Conservation (phyloP, 2,888 invertebrate genomes). For the Seira musarum region DNA sequence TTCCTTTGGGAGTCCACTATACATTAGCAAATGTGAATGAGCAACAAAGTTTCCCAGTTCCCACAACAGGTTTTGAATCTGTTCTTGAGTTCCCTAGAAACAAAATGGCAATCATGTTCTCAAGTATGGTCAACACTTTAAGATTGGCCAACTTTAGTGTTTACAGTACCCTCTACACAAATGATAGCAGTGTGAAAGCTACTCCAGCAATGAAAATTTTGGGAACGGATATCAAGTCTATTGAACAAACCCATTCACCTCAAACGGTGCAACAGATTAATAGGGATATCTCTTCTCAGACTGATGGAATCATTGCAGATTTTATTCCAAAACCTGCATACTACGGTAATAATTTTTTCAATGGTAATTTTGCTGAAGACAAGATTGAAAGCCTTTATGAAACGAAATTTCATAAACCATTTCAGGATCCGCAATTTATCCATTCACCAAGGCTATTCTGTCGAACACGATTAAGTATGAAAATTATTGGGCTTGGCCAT, state of each 20-base stretch:
- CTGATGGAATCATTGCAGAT: slow-evolving; percentile 52
- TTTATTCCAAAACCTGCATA: slow-evolving; percentile 59
- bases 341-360: slow-evolving; percentile 44
- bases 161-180: slow-evolving; percentile 58
- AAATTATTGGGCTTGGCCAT: slow-evolving; percentile 63
- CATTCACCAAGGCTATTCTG: slow-evolving; percentile 58
- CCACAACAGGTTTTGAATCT: slow-evolving; percentile 60
- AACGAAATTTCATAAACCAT: no score
- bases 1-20: slow-evolving; percentile 64
- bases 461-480: slow-evolving; percentile 59
- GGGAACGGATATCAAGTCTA: slow-evolving; percentile 55
- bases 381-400: no score
- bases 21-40: slow-evolving; percentile 64
- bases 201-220: slow-evolving; percentile 58
- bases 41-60: slow-evolving; percentile 56
- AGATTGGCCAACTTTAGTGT: slow-evolving; percentile 62
- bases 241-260: slow-evolving; percentile 32
- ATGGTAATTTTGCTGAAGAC: no score
- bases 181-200: slow-evolving; percentile 29
- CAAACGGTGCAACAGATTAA: slow-evolving; percentile 46
- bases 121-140: slow-evolving; percentile 63
- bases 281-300: slow-evolving; percentile 46
- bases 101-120: slow-evolving; percentile 65
- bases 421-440: slow-evolving; percentile 54
- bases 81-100: slow-evolving; percentile 63